Evolutionary conservation across 2,888 invertebrate species (phyloP), one percentile per base, ranked within the genome.

Genomic region (Spodoptera littoralis): DNA sequence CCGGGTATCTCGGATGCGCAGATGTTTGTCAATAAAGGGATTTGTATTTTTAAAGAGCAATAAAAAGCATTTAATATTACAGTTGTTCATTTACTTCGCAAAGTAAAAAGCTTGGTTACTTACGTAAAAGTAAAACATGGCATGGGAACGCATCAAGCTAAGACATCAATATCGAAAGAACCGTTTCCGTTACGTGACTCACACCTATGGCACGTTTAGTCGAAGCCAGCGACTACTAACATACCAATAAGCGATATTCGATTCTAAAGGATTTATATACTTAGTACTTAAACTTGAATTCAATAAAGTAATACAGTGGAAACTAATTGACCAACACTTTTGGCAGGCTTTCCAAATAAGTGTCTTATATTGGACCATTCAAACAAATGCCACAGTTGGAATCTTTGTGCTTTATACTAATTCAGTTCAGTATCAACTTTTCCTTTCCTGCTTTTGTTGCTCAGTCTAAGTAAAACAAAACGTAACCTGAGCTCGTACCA

Each of bases 151-250:
- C 88, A 89, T 89, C 86, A 87, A 87, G 86, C 83, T 76, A 80
- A 86, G 87, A 82, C 91, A 91, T 90, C 88, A 90, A 90, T 91
- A 91, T 90, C 88, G 86, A 88, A 88, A 90, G 91, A 90, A 88
- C 90, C 86, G 90, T 92, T 92, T 93, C 92, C 93, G 92, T 92
- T 93, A 94, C 93, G 93, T 94, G 93, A 94, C 93, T 94, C 93
- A 93, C 88, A 86, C 86, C 80, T 88, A 84, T 89, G 92, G 93
- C 93, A 93, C 92, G 93, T 93, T 86, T 88, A 84, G 79, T 82
- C 84, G 86, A 82, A 84, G 88, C 88, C 85, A 82, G 84, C 87
- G 88, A 86, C 89, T 88, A 88, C 90, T 92, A 88, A 91, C 92
- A 91, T 92, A 93, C 92, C 89, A 91, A 92, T 90, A 79, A 78